A percentile compares a stretch with the other conserved stretches of the same genome.
Conservation (phyloP, 2,888 invertebrate genomes). For the Lycocerus yunnanus region DNA sequence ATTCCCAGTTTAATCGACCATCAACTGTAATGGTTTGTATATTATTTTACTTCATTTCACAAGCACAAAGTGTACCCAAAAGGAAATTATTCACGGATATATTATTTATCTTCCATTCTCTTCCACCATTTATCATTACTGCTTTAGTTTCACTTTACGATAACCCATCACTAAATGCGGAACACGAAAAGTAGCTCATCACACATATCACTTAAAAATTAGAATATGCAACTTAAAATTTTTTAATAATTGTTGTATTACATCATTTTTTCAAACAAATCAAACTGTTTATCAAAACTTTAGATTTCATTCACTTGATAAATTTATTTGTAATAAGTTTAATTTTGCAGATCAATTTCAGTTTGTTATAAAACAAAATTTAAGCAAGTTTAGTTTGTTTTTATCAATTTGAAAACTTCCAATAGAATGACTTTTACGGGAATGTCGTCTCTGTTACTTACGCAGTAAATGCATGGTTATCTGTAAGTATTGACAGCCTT, state of each 20-base stretch:
- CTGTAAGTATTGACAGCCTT: not conserved
- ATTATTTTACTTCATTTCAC: slow-evolving; percentile 30
- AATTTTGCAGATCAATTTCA: not conserved
- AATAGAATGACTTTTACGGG: not conserved
- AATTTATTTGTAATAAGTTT: not conserved
- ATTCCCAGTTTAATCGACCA: slow-evolving; percentile 18
- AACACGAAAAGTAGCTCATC: slow-evolving; percentile 12
- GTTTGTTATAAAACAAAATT: not conserved
- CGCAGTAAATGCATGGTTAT: not conserved
- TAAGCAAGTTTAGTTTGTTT: not conserved
- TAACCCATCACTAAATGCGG: slow-evolving; percentile 19
- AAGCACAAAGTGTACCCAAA: slow-evolving; percentile 25
- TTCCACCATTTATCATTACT: slow-evolving; percentile 24
- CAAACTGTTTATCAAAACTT: not conserved
- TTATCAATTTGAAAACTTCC: not conserved
- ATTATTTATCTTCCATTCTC: slow-evolving; percentile 24
- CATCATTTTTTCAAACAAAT: not conserved
- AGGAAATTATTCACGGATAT: slow-evolving; percentile 30
- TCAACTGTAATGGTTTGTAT: slow-evolving; percentile 18
- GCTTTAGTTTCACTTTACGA: slow-evolving; percentile 19
- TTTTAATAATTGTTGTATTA: not conserved
- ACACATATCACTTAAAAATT: slow-evolving; percentile 5
- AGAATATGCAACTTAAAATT: no score
- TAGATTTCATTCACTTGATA: not conserved
- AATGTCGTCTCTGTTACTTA: not conserved